phyloP scores from a whole-genome alignment of 2,797 vertebrate genomes.

The Gymnodraco acuticeps region DNA sequence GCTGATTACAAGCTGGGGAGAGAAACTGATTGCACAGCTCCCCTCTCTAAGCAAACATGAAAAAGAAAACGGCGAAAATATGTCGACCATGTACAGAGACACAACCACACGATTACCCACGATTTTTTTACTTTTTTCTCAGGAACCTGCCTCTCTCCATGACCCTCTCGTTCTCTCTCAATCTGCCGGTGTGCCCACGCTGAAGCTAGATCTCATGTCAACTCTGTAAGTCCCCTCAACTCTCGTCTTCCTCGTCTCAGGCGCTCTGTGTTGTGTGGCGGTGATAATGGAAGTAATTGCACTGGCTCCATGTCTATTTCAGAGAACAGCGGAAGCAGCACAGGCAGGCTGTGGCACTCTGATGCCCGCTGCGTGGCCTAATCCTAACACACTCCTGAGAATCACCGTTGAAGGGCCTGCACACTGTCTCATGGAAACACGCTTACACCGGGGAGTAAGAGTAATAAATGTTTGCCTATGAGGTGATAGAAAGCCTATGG shows the following conservation, averaged over 20 bases:
- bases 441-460: slow-evolving; percentile 22
- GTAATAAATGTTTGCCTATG: slow-evolving; percentile 34
- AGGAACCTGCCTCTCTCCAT: slow-evolving; percentile 23
- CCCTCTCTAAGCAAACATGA: slow-evolving; percentile 53
- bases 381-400: slow-evolving; percentile 47
- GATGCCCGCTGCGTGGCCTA: slow-evolving; percentile 43
- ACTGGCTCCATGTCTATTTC: slow-evolving; percentile 68
- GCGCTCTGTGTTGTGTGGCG: slow-evolving; percentile 64
- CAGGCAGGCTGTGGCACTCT: slow-evolving; percentile 51
- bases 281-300: slow-evolving; percentile 82
- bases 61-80: slow-evolving; percentile 39
- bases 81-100: slow-evolving; percentile 4
- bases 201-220: slow-evolving; percentile 57
- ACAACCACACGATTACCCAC: not conserved
- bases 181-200: slow-evolving; percentile 27
- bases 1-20: slow-evolving; percentile 75
- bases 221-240: slow-evolving; percentile 59
- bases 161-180: slow-evolving; percentile 43
- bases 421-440: slow-evolving; percentile 28
- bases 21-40: slow-evolving; percentile 60
- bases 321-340: slow-evolving; percentile 55
- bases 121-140: slow-evolving; percentile 22
- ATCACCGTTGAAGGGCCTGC: slow-evolving; percentile 44
- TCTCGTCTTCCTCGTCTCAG: slow-evolving; percentile 41
- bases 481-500: slow-evolving; percentile 45